Base-by-base conservation (phyloP, 1,140 invertebrate genomes). In the Littorina saxatilis region DNA sequence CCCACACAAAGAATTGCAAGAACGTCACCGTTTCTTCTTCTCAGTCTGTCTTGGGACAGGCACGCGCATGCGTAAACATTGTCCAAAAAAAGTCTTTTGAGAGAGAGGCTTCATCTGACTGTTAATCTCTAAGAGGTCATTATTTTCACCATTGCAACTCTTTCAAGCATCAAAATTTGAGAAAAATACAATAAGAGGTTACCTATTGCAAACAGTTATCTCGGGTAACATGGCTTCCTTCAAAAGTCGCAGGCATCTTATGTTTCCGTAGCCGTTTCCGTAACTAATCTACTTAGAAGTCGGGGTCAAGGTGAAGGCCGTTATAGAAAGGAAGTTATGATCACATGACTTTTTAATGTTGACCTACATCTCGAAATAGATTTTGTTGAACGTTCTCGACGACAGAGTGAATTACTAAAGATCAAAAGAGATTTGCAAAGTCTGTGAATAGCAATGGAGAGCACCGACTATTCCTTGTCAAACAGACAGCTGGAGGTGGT, bases 401-500 rank as follows among this genome's bases (percentile, higher is more conserved):
- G 29, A 27, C 27, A 32, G n/a, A 27, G 32, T 15, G 7, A 52
- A 32, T 15, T 39, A 37, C 11, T 32, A n/a, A 0, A 3, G n/a
- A 23, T 77, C 50, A 13, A 32, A 50, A 74, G 29, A n/a, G 29
- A 17, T 35, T 76, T 39, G 17, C 55, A 29, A 11, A 29, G 1
- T 39, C 27, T 40, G 7, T 40, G 37, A 66, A 58, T n/a, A 11
- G 43, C 55, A 29, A 78, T 78, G 76, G 76, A 78, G 27, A 78
- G 43, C n/a, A 78, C 37, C 27, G 29, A 75, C 40, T 79, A 82
- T 17, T 66, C 40, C 5, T 72, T 80, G 40, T 55, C 63, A 23
- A 43, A 75, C 55, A 66, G 79, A 55, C 82, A 83, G 70, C 32
- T 83, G 35, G 63, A 58, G 20, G 82, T 85, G 3, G 29, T 81